A percentile compares a stretch with the other conserved stretches of the same genome.
Conservation (phyloP, 2,888 invertebrate genomes). For the Rhingia rostrata region DNA sequence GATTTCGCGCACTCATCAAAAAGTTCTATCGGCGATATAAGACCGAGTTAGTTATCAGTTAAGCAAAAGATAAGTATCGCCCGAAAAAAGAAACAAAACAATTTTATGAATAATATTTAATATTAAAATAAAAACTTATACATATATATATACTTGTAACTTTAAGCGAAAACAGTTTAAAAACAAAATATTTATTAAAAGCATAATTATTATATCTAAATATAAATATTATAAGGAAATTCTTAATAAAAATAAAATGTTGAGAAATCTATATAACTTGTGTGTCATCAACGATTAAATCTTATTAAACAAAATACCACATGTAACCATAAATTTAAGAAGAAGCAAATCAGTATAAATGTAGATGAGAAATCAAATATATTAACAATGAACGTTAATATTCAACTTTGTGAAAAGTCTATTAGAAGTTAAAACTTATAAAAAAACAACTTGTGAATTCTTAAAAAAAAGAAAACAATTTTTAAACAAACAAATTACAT, state of each 20-base stretch:
- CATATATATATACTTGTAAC: conserved; percentile 28
- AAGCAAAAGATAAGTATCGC: conserved; percentile 74
- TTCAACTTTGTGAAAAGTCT: conserved; percentile 32
- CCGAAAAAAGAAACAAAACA: conserved; percentile 51
- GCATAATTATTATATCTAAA: conserved; percentile 50
- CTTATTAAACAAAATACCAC: conserved; percentile 27
- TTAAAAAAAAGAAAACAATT: conserved; percentile 17
- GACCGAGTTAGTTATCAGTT: conserved; percentile 69
- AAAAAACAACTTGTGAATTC: conserved; percentile 31
- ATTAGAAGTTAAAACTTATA: conserved; percentile 27
- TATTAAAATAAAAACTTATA: conserved; percentile 20
- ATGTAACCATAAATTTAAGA: conserved; percentile 61
- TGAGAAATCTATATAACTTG: conserved; percentile 67
- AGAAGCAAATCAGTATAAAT: conserved; percentile 45
- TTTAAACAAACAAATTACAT: conserved; percentile 3
- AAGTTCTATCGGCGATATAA: conserved; percentile 69
- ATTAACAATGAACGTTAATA: not conserved
- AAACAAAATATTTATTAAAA: conserved; percentile 36
- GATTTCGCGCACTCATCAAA: conserved; percentile 65
- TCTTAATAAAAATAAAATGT: conserved; percentile 45
- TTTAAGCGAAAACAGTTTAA: conserved; percentile 36
- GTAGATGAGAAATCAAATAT: conserved; percentile 35
- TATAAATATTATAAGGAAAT: conserved; percentile 23
- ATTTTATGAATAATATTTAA: conserved; percentile 26
- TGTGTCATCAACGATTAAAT: conserved; percentile 71